A percentile compares a stretch with the other conserved stretches of the same genome.
These are phyloP conservation scores for Coendou prehensilis DNA, from an alignment of 2,797 vertebrate species.

Conservation along the genomic window DNA sequence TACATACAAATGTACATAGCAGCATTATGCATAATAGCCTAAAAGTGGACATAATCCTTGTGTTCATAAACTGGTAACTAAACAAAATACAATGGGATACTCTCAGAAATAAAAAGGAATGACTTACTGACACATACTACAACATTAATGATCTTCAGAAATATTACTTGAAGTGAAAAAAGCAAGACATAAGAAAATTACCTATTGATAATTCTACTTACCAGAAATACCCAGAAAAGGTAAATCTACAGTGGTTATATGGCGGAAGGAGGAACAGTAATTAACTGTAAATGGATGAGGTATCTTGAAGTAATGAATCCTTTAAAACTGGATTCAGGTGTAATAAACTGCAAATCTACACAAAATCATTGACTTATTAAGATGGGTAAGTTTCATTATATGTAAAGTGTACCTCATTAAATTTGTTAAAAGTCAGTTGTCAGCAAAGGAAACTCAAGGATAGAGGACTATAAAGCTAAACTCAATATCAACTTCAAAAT, in stretches of 20 bases:
- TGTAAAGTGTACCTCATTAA: conserved; percentile 33
- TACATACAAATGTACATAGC: background rate
- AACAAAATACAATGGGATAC: background rate
- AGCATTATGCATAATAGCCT: background rate
- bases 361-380: conserved; percentile 13
- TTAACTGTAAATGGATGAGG: conserved; percentile 5
- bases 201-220: background rate
- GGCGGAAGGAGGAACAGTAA: background rate
- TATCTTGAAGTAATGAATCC: conserved; percentile 40
- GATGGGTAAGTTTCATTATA: background rate
- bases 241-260: background rate
- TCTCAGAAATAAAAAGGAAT: background rate
- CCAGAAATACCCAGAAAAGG: conserved; percentile 21
- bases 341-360: background rate
- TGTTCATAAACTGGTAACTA: background rate
- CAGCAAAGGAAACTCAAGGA: conserved; percentile 35
- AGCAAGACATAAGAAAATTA: background rate
- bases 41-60: background rate
- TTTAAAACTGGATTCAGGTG: conserved; percentile 25
- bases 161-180: conserved; percentile 23
- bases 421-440: conserved; percentile 44
- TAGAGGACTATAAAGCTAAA: conserved; percentile 9
- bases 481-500: conserved; percentile 39
- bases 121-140: background rate
- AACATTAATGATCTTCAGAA: conserved; percentile 46